Base-by-base conservation (phyloP, 2,113 vertebrate species). In the Scalopus aquaticus region DNA sequence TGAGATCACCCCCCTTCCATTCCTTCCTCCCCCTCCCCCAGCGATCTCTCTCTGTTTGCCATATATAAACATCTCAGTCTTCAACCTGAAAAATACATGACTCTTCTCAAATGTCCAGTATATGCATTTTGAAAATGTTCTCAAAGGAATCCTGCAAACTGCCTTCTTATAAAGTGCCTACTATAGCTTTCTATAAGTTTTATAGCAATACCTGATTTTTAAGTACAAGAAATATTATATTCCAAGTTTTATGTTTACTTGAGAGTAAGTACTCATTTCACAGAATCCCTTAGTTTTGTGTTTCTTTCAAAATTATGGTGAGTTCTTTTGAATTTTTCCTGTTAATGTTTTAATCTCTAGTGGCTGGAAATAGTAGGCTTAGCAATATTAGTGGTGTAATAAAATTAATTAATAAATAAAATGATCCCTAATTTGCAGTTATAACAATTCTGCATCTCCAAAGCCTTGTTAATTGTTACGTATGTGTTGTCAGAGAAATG, bases 121-220 rank as follows among this genome's bases (percentile, higher is more conserved):
- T 85, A 67, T 94, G 49, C 44, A 91, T 86, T 95, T 95, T 87
- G 3, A 79, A 94, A 96, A 86, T 76, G 28, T 82, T 96, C 86
- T 44, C 32, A 88, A 84, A 91, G 11, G 70, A 39, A 72, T 95
- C 16, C 42, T 62, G 13, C 35, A 90, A 64, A 88, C 74, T 69
- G 15, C 9, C 2, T 87, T 17, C 6, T 37, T 88, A 58, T 19
- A 51, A 85, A 37, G 8, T 65, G 0, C 12, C 10, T 85, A n/a
- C 13, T 60, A 39, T 82, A 76, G 1, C 2, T 90, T n/a, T 85
- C 44, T 78, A 17, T 54, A 46, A 90, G 32, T 88, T 92, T 88
- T 67, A 76, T 78, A 65, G 5, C 37, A 89, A 15, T 76, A 87
- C 4, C 39, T 81, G 24, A 17, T 46, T 84, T 67, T 86, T 46